phyloP scores from a whole-genome alignment of 2,113 vertebrate genomes.

The Saguinus imperator region DNA sequence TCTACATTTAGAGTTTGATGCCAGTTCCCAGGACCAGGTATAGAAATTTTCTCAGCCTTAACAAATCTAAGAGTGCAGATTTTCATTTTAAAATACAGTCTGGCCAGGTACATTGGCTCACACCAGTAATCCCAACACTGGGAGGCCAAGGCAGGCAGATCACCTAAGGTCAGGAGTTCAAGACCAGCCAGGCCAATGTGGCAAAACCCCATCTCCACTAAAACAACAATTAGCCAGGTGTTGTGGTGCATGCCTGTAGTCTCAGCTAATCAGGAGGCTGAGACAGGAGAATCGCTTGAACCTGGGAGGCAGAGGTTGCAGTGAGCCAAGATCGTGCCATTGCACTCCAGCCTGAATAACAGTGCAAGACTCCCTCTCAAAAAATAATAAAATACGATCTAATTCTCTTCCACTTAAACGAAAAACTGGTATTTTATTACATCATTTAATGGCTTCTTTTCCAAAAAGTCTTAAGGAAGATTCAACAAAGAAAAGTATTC shows the following conservation, averaged over 20 bases:
- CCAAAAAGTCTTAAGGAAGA: neutral
- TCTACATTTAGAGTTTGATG: neutral
- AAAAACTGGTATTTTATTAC: neutral
- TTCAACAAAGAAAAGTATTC: neutral
- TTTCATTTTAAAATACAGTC: neutral
- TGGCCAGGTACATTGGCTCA: no score
- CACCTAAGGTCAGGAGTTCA: no score
- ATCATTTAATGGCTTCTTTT: slow-evolving; percentile 18
- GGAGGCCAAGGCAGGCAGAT: neutral
- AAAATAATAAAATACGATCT: neutral
- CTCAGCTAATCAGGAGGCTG: no score
- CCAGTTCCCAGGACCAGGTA: neutral
- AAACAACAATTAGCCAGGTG: no score
- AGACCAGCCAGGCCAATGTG: no score
- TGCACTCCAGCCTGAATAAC: no score
- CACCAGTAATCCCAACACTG: neutral
- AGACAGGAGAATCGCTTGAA: no score
- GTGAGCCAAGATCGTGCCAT: no score
- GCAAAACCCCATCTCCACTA: no score
- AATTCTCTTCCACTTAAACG: neutral
- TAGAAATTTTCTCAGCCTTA: neutral
- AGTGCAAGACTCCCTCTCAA: no score
- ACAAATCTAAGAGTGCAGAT: neutral
- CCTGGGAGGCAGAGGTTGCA: no score
- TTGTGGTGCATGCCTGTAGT: no score